A percentile compares a stretch with the other conserved stretches of the same genome.
These are phyloP conservation scores for Leptoclinus maculatus DNA, from an alignment of 2,797 vertebrate species.

Conservation along the genomic window DNA sequence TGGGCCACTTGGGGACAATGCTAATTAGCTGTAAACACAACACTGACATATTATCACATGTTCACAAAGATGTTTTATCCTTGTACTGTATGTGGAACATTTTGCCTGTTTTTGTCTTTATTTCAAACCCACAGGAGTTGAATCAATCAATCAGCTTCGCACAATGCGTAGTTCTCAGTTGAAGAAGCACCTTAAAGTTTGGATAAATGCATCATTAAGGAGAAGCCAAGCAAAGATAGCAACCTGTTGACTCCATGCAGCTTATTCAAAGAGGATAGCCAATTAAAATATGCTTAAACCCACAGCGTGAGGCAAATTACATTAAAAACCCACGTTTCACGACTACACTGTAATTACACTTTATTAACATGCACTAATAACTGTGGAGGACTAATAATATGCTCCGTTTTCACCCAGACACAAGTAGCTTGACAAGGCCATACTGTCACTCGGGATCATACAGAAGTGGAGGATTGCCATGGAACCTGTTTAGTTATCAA, in stretches of 20 bases:
- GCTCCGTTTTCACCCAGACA: neutral
- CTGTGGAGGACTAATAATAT: neutral
- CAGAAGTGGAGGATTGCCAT: neutral
- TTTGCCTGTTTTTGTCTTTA: neutral
- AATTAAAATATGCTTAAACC: constrained; percentile 2
- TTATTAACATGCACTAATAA: neutral
- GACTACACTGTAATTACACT: constrained; percentile 20
- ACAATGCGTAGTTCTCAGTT: neutral
- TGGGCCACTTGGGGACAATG: neutral
- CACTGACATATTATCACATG: neutral
- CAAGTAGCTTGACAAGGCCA: neutral
- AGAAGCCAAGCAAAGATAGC: neutral
- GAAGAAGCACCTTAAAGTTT: neutral
- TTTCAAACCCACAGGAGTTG: neutral
- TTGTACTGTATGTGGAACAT: neutral
- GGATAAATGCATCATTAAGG: neutral
- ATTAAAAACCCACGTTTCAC: neutral
- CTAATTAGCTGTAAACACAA: neutral
- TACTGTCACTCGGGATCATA: neutral
- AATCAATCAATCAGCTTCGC: neutral
- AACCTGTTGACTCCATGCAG: neutral
- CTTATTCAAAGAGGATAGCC: neutral
- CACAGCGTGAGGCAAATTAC: neutral
- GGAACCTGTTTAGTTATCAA: constrained; percentile 3
- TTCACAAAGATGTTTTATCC: neutral